Evolutionary conservation across 2,797 vertebrate species (phyloP).

Genomic region (Argentina silus): DNA sequence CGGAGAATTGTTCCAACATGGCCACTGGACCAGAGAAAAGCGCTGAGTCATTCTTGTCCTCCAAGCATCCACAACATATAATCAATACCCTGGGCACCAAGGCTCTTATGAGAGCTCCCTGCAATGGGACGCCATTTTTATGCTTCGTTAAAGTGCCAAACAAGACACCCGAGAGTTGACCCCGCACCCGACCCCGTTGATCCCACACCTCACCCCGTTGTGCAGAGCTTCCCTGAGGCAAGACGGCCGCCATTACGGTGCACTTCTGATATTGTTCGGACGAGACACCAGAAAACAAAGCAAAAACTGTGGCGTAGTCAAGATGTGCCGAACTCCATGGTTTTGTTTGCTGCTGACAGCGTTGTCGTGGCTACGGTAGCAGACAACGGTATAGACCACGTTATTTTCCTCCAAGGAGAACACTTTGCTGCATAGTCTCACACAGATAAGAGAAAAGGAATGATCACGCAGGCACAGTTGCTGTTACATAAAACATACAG

Average conservation of each 20-base stretch:
- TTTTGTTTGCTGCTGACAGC: too few relatives aligned
- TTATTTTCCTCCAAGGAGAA: too few relatives aligned
- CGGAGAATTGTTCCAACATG: not conserved
- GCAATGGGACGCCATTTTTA: not conserved
- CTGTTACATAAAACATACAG: not conserved
- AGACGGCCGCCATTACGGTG: not conserved
- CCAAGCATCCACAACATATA: conserved; percentile 3
- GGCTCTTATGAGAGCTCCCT: not conserved
- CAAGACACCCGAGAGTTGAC: not conserved
- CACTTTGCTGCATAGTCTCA: too few relatives aligned
- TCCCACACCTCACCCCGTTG: not conserved
- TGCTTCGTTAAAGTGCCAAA: not conserved
- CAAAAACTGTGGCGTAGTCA: too few relatives aligned
- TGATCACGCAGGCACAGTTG: too few relatives aligned
- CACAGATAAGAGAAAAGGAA: too few relatives aligned
- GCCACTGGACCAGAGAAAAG: not conserved
- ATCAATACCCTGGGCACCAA: not conserved
- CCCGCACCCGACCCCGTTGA: not conserved
- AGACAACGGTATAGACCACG: too few relatives aligned
- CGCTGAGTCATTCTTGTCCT: conserved; percentile 4
- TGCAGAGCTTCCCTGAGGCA: not conserved
- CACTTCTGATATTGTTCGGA: not conserved
- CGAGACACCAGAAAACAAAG: not conserved
- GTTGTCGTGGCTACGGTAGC: too few relatives aligned
- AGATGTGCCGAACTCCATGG: too few relatives aligned